Evolutionary conservation across 2,888 invertebrate species (phyloP), one percentile per base, ranked within the genome.

Genomic region (Himalopsyche kuldschensis): DNA sequence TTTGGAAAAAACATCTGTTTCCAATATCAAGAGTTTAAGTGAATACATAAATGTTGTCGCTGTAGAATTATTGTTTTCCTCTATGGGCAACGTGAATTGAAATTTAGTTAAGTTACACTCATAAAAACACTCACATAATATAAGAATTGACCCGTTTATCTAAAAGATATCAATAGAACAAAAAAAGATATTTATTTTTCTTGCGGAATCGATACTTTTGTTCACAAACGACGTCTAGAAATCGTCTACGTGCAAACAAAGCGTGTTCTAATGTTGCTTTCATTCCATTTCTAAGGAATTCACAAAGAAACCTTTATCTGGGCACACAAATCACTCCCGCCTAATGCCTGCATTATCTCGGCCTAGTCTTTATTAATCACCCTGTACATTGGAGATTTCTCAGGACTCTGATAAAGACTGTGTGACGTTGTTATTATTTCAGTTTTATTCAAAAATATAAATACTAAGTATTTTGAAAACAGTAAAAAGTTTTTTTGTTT

Each of bases 341-440:
- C 69, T 69, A 69, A 69, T 69, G 69, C 69, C 30, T 69, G 69
- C 69, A 69, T 69, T 69, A 69, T 69, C 69, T 69, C 69, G 69
- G 69, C 69, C 69, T 69, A 69, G 69, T 69, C 69, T 69, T 69
- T 69, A 69, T 69, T 69, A 69, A 69, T 69, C 69, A 69, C 69
- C 69, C 69, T 69, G 69, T 69, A 69, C 27, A 69, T 69, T 30
- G 30, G 69, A 69, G 69, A 69, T 69, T 69, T 69, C 30, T 30
- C 30, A 69, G 69, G 24, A 69, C 15, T 24, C 8, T 69, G 69
- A 69, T 69, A 69, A 69, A 11, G 69, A 69, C 30, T 8, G 3
- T 11, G 24, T 11, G 24, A 27, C 69, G 69, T 11, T 69, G 20
- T 69, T 30, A 24, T 30, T 69, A 27, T 69, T 30, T 69, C 11